phyloP scores from a whole-genome alignment of 2,888 invertebrate species.

The Iphiclides podalirius region DNA sequence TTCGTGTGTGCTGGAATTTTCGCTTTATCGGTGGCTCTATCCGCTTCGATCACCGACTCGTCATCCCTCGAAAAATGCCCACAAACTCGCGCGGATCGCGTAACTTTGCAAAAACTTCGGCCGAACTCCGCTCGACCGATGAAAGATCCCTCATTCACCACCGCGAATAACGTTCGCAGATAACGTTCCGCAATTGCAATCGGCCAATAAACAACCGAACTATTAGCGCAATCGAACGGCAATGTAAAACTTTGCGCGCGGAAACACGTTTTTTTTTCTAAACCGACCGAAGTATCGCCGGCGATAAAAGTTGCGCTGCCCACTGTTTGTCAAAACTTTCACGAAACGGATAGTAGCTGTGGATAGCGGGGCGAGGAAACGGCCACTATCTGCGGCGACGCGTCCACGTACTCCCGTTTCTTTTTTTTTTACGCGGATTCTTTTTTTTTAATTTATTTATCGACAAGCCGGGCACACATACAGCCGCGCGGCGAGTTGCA shows the following conservation, averaged over 20 bases:
- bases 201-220: no score
- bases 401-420: slow-evolving; percentile 47
- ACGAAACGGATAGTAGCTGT: slow-evolving; percentile 44
- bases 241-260: no score
- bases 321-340: slow-evolving; percentile 49
- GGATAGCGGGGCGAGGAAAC: slow-evolving; percentile 67
- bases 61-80: slow-evolving; percentile 40
- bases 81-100: slow-evolving; percentile 28
- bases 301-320: slow-evolving; percentile 39
- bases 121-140: slow-evolving; percentile 21
- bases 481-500: slow-evolving; percentile 79
- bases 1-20: slow-evolving; percentile 51
- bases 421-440: slow-evolving; percentile 38
- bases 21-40: slow-evolving; percentile 42
- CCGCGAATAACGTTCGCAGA: slow-evolving; percentile 28
- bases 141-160: slow-evolving; percentile 2
- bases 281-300: slow-evolving; percentile 12
- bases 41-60: slow-evolving; percentile 39
- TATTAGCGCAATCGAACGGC: no score
- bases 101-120: slow-evolving; percentile 36
- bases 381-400: slow-evolving; percentile 75
- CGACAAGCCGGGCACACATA: slow-evolving; percentile 65
- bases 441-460: slow-evolving; percentile 64
- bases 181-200: slow-evolving; percentile 30
- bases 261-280: background rate